A percentile compares a stretch with the other conserved stretches of the same genome.
phyloP scores from a whole-genome alignment of 2,888 invertebrate species.

The Tipula helvola region DNA sequence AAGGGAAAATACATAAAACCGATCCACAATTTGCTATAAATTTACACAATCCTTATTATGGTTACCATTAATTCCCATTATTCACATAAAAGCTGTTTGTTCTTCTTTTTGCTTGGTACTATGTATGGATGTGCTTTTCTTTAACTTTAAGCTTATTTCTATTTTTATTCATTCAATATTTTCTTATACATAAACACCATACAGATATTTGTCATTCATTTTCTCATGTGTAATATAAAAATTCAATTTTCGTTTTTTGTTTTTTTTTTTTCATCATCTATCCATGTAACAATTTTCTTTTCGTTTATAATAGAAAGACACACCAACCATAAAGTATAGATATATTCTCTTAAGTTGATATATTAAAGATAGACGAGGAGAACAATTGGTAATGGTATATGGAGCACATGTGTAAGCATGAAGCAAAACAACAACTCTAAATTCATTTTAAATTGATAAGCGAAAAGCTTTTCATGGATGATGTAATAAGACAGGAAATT shows the following conservation, averaged over 20 bases:
- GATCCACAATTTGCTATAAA: background rate
- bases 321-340: background rate
- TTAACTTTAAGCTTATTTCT: background rate
- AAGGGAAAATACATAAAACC: background rate
- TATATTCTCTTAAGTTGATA: background rate
- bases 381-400: background rate
- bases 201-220: background rate
- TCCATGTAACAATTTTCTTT: background rate
- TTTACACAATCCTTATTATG: conserved; percentile 4
- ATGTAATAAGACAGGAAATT: background rate
- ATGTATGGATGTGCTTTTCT: background rate
- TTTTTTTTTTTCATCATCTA: background rate
- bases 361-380: background rate
- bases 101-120: background rate
- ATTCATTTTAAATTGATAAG: conserved; percentile 4
- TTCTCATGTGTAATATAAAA: background rate
- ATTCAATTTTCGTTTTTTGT: background rate
- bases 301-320: background rate
- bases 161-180: background rate
- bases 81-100: background rate
- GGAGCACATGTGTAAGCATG: background rate
- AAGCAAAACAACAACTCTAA: background rate
- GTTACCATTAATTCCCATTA: background rate
- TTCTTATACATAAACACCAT: background rate
- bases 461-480: background rate